Evolutionary conservation across 1,140 invertebrate species (phyloP).

Genomic region (Halotydeus destructor): DNA sequence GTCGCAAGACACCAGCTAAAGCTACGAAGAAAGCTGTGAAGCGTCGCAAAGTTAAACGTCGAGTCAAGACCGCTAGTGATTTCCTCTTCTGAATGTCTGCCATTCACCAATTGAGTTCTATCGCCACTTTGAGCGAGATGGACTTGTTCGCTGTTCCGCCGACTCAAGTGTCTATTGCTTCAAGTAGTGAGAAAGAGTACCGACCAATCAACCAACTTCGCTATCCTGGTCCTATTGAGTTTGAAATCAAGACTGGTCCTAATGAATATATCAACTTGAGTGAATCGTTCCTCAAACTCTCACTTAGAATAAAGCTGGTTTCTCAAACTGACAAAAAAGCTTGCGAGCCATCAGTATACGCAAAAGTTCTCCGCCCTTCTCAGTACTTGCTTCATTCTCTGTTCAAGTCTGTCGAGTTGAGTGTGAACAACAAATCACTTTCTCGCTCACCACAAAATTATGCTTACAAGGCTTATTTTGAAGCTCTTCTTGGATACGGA

Average conservation of each 20-base stretch:
- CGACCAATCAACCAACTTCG: slow-evolving; percentile 24
- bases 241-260: slow-evolving; percentile 21
- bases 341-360: background rate
- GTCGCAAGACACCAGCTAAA: background rate
- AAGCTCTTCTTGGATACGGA: slow-evolving; percentile 25
- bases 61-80: too few relatives aligned
- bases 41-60: background rate
- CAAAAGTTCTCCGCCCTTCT: slow-evolving; percentile 5
- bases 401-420: slow-evolving; percentile 24
- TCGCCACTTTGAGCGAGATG: slow-evolving; percentile 21
- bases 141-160: slow-evolving; percentile 26
- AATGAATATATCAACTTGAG: slow-evolving; percentile 24
- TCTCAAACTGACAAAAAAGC: slow-evolving; percentile 12
- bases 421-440: slow-evolving; percentile 27
- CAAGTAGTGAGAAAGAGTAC: slow-evolving; percentile 21
- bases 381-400: slow-evolving; percentile 26
- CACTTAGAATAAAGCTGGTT: slow-evolving; percentile 19
- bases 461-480: slow-evolving; percentile 26
- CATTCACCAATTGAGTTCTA: slow-evolving; percentile 1
- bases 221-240: slow-evolving; percentile 24
- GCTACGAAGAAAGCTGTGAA: too few relatives aligned
- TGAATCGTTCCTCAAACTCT: slow-evolving; percentile 23
- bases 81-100: slow-evolving; percentile 6
- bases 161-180: slow-evolving; percentile 25
- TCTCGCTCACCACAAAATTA: slow-evolving; percentile 24